phyloP scores from a whole-genome alignment of 1,140 invertebrate genomes.

The Drosophila funebris region DNA sequence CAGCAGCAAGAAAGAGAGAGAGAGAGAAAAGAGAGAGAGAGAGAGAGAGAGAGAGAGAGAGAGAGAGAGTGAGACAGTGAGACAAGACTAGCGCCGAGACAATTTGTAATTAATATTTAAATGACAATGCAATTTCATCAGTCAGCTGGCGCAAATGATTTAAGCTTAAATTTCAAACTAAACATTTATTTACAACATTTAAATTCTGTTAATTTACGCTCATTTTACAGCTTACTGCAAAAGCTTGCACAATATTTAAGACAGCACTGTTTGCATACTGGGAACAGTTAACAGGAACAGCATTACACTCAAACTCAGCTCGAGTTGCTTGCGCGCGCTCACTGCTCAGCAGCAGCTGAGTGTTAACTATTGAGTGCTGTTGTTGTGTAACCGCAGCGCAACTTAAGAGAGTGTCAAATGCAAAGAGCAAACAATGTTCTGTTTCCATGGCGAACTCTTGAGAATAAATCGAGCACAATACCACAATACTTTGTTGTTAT shows the following conservation, averaged over 20 bases:
- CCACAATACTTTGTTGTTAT: constrained; percentile 17
- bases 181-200: background rate
- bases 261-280: constrained; percentile 46
- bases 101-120: no score
- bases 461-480: background rate
- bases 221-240: background rate
- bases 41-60: background rate
- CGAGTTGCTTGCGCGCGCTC: constrained; percentile 14
- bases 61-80: no score
- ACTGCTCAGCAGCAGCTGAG: constrained; percentile 13
- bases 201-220: background rate
- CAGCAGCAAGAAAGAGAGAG: background rate
- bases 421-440: background rate
- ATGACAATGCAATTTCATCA: background rate
- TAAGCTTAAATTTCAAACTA: background rate
- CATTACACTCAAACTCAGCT: background rate
- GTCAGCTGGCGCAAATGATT: background rate
- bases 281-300: constrained; percentile 31
- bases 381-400: background rate
- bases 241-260: background rate
- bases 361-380: background rate
- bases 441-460: constrained; percentile 4
- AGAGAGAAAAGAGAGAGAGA: background rate
- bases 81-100: no score
- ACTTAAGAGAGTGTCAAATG: background rate